Evolutionary conservation across 53 echinoderm and acorn worm genomes (phyloP).

Genomic region (Astropecten irregularis): DNA sequence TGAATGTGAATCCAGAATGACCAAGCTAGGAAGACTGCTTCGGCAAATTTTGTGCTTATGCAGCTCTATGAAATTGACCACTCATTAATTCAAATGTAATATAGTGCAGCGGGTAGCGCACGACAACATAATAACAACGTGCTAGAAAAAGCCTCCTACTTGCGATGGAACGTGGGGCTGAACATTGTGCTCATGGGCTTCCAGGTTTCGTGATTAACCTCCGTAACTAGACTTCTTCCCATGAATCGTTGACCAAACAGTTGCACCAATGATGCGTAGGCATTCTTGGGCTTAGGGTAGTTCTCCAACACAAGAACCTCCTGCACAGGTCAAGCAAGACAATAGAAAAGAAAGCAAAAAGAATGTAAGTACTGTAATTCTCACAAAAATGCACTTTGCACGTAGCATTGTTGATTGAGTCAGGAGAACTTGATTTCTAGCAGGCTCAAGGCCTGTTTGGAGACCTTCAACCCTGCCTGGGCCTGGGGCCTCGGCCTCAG

Average conservation of each 20-base stretch:
- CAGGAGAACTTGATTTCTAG: not conserved
- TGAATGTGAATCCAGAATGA: too few species aligned
- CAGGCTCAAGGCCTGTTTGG: not conserved
- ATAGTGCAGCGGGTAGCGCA: too few species aligned
- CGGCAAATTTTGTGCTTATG: too few species aligned
- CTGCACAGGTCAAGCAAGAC: not conserved
- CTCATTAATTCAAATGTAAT: too few species aligned
- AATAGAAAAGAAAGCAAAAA: too few species aligned
- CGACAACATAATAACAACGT: too few species aligned
- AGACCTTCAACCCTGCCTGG: too few species aligned
- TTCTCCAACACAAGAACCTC: constrained; percentile 29
- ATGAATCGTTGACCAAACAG: constrained; percentile 34
- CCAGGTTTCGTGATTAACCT: constrained; percentile 36
- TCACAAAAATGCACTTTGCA: not conserved
- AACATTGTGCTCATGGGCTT: constrained; percentile 18
- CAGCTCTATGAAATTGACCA: too few species aligned
- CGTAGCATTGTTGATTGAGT: not conserved
- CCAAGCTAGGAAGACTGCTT: too few species aligned
- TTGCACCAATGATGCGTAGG: not conserved
- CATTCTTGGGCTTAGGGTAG: not conserved
- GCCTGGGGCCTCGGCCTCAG: too few species aligned
- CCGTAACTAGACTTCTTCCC: constrained; percentile 39
- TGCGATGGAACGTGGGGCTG: constrained; percentile 46
- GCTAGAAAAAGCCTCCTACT: constrained; percentile 21
- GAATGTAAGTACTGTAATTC: too few species aligned